Base-by-base conservation (phyloP, 2,888 invertebrate species). In the Drosophila affinis region DNA sequence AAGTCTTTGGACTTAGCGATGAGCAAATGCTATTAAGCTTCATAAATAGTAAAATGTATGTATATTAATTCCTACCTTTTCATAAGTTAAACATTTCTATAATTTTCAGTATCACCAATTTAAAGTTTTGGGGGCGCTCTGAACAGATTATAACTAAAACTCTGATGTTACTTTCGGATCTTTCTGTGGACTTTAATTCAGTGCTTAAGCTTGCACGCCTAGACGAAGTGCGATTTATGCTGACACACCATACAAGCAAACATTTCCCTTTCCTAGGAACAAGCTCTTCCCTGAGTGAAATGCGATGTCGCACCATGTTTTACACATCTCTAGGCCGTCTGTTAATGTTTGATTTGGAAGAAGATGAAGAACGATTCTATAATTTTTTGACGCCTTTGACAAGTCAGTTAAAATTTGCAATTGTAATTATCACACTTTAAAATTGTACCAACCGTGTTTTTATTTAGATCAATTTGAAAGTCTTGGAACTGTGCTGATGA, bases 221-320 rank as follows among this genome's bases (percentile, higher is more conserved):
- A 72, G 98, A 99, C 52, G 99, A 99, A 92, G 98, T 99, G 55
- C 98, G 99, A 93, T 98, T 99, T 90, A 97, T 99, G 96, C 94
- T 99, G 81, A 98, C 98, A 81, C 98, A 98, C 93, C 99, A 99
- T 91, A 99, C 98, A 97, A 97, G 98, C 91, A 98, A 99, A 91
- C 98, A 99, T 93, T 99, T 99, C 93, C 98, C 99, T 57, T 99
- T 99, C 93, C 94, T 99, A 90, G 98, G 98, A 32, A 96, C 96
- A 77, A 93, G 93, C 29, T 96, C 95, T 17, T 96, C 96, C 45
- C 94, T 97, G 10, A 95, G 96, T 39, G 98, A 98, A 93, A 98
- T 99, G 98, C 94, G 98, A 62, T 98, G 98, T 90, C 94, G 99
- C 72, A 98, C 98, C 39, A 98, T 98, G 94, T 97, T 99, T 93